A percentile compares a stretch with the other conserved stretches of the same genome.
These are phyloP conservation scores for Galaxea fascicularis DNA, from an alignment of 92 coral and sea anemone species.

Conservation along the genomic window DNA sequence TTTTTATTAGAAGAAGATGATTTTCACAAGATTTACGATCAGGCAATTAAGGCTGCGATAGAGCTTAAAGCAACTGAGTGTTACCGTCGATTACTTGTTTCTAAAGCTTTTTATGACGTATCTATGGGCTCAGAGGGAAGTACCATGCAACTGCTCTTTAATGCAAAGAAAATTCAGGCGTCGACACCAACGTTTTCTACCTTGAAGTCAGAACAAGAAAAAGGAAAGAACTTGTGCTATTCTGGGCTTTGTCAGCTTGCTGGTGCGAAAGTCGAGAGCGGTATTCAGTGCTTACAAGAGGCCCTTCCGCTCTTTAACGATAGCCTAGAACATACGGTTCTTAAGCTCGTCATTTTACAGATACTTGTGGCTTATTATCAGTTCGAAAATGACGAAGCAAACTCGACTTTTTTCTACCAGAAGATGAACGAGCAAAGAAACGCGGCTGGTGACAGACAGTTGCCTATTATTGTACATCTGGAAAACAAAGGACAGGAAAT, in stretches of 20 bases:
- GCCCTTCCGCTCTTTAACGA: background rate
- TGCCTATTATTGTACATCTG: background rate
- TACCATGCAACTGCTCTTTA: background rate
- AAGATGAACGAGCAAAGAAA: background rate
- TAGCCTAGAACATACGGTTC: background rate
- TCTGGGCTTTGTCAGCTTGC: conserved; percentile 8
- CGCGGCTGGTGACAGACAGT: too few relatives aligned
- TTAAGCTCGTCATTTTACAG: background rate
- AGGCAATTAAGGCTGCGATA: conserved; percentile 19
- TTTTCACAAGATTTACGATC: conserved; percentile 2
- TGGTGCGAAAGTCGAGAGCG: background rate
- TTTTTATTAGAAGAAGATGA: background rate
- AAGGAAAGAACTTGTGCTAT: conserved; percentile 41
- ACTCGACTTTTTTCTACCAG: background rate
- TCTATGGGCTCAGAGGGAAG: background rate
- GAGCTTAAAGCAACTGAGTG: background rate
- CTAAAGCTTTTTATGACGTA: background rate
- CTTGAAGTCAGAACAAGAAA: background rate
- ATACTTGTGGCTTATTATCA: background rate
- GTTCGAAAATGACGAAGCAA: background rate
- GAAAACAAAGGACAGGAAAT: background rate
- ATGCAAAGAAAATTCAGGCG: background rate
- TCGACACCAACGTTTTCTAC: background rate
- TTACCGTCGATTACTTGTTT: background rate
- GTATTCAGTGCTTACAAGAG: conserved; percentile 6